Conservation (phyloP, 2,888 invertebrate species). For the Drosophila maculinotata region DNA sequence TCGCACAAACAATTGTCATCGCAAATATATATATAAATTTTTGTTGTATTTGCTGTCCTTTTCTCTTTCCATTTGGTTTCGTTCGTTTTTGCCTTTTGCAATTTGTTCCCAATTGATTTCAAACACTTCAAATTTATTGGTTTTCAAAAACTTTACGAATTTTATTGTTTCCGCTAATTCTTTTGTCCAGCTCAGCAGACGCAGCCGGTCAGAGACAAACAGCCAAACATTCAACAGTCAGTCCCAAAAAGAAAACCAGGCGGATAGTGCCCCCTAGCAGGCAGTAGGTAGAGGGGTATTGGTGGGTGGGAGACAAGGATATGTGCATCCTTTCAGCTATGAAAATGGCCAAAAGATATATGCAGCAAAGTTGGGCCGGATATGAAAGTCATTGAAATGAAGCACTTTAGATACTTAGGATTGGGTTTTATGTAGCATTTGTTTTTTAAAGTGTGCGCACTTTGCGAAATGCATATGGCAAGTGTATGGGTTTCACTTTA, state of each 20-base stretch:
- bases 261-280: slow-evolving; percentile 8
- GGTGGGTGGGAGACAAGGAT: not conserved
- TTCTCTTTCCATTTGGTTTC: slow-evolving; percentile 41
- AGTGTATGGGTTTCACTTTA: not conserved
- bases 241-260: slow-evolving; percentile 1
- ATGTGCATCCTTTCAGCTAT: slow-evolving; percentile 40
- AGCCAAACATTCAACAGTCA: slow-evolving; percentile 47
- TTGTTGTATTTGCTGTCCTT: slow-evolving; percentile 17
- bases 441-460: not conserved
- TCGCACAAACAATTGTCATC: slow-evolving; percentile 37
- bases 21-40: slow-evolving; percentile 26
- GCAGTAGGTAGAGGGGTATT: not conserved
- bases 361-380: slow-evolving; percentile 62
- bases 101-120: slow-evolving; percentile 78
- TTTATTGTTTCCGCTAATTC: slow-evolving; percentile 82
- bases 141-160: slow-evolving; percentile 73
- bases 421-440: slow-evolving; percentile 19
- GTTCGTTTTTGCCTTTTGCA: slow-evolving; percentile 66
- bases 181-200: slow-evolving; percentile 68
- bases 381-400: slow-evolving; percentile 58
- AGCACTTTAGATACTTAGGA: slow-evolving; percentile 36
- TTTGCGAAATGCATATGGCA: not conserved
- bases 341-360: slow-evolving; percentile 49
- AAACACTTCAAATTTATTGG: slow-evolving; percentile 79
- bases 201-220: slow-evolving; percentile 33